phyloP scores from a whole-genome alignment of 2,888 invertebrate genomes.

The Tenthredo notha region DNA sequence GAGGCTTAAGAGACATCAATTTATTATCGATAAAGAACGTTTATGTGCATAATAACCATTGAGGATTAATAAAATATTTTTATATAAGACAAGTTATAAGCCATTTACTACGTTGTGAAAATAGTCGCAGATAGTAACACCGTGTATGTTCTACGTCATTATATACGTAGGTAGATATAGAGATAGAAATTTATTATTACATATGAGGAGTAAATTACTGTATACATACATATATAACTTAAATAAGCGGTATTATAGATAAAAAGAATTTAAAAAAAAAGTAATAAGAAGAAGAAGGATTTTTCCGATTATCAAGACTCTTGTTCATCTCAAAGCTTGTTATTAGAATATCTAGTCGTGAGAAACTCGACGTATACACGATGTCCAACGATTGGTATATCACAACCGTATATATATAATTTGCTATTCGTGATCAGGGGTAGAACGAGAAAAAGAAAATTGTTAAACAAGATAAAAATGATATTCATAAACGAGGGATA shows the following conservation, averaged over 20 bases:
- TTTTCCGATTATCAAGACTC: not conserved
- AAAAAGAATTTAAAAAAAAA: not conserved
- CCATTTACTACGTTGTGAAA: constrained; percentile 29
- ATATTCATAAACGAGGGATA: not conserved
- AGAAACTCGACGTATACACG: not conserved
- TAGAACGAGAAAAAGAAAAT: not conserved
- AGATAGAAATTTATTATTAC: not conserved
- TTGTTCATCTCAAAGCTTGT: not conserved
- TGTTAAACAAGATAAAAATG: not conserved
- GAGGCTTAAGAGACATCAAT: constrained; percentile 61
- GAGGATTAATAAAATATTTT: constrained; percentile 61
- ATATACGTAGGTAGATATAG: not conserved
- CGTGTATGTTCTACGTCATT: not conserved
- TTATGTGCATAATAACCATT: constrained; percentile 66
- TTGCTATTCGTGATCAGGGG: not conserved
- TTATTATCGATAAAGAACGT: constrained; percentile 62
- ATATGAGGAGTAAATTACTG: not conserved
- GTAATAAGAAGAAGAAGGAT: not conserved
- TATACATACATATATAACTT: not conserved
- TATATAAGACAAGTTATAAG: constrained; percentile 54
- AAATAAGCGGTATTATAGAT: not conserved
- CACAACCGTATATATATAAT: not conserved
- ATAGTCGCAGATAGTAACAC: not conserved
- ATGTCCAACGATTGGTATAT: not conserved
- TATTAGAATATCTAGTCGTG: not conserved